Evolutionary conservation across 2,797 vertebrate genomes (phyloP), one percentile per base, ranked within the genome.

Genomic region (Xerus rutilus): DNA sequence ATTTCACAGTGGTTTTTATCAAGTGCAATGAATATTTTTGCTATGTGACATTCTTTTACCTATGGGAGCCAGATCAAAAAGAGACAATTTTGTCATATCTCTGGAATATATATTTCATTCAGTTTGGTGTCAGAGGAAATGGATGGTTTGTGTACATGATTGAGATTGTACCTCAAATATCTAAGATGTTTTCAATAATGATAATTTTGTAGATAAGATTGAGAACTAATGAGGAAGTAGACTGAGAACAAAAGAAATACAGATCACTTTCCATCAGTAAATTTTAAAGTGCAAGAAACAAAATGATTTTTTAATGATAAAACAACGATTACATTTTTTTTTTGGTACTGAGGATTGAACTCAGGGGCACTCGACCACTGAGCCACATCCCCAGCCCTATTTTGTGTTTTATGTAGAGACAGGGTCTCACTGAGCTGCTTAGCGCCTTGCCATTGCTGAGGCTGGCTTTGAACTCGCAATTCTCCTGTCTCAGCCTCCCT

Each of bases 31-130:
- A 84, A 79, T 47, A 30, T 32, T 85, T 91, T 64, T 76, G 32
- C 43, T 47, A 39, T 23, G 17, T 79, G 35, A 52, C 23, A 15
- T 54, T 85, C 57, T 89, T 78, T 85, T 72, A 54, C 82, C 91
- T 90, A 45, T 49, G 30, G 57, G 64, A 83, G n/a, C 64, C 64
- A 43, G 62, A 84, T 62, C 84, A 91, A 64, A 88, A 88, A 95
- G 35, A 95, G 18, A 21, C 9, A 18, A 15, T 45, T 74, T 49
- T 67, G 20, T 59, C 49, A 8, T 4, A 17, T 92, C 54, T 92
- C 73, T 7, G 4, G 15, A 23, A 15, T 59, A 1, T 57, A 43
- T 79, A 28, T 89, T 90, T 79, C 28, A 15, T 57, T 30, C 6
- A 47, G 69, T 77, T 57, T n/a, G 8, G 57, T 88, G 21, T 73